phyloP scores from a whole-genome alignment of 2,888 invertebrate genomes.

The Calameuta idolon region DNA sequence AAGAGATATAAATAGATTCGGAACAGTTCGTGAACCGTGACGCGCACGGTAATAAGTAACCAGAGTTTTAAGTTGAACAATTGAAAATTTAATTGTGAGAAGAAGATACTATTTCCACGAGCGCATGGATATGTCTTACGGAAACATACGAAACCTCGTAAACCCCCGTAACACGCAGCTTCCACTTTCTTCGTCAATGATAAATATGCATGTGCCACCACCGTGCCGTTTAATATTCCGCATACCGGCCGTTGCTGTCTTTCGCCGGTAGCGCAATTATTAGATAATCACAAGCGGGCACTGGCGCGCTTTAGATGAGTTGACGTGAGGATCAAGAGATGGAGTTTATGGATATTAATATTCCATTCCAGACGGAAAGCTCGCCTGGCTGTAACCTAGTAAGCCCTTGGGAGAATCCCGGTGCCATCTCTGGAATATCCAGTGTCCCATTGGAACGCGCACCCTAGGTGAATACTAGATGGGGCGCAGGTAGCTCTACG shows the following conservation, averaged over 20 bases:
- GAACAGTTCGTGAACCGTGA: not conserved
- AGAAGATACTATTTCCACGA: not conserved
- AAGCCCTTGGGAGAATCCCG: conserved; percentile 24
- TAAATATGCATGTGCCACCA: not conserved
- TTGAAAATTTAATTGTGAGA: not conserved
- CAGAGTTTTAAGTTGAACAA: not conserved
- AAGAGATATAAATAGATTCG: not conserved
- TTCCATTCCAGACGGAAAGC: conserved; percentile 27
- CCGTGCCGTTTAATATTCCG: not conserved
- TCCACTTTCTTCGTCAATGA: not conserved
- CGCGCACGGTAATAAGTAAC: not conserved
- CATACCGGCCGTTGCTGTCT: not conserved
- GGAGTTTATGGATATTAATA: conserved; percentile 35
- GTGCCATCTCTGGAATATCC: conserved; percentile 48
- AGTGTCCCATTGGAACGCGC: conserved; percentile 32
- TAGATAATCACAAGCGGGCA: not conserved
- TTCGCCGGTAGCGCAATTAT: not conserved
- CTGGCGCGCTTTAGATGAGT: not conserved
- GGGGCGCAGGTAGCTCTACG: conserved; percentile 19
- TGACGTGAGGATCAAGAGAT: not conserved
- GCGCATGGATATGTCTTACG: not conserved
- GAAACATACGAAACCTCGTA: not conserved
- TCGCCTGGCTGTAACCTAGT: not conserved
- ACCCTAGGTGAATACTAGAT: conserved; percentile 26
- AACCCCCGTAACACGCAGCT: not conserved